Base-by-base conservation (phyloP, 1,140 invertebrate species). In the Frieseomelitta varia region DNA sequence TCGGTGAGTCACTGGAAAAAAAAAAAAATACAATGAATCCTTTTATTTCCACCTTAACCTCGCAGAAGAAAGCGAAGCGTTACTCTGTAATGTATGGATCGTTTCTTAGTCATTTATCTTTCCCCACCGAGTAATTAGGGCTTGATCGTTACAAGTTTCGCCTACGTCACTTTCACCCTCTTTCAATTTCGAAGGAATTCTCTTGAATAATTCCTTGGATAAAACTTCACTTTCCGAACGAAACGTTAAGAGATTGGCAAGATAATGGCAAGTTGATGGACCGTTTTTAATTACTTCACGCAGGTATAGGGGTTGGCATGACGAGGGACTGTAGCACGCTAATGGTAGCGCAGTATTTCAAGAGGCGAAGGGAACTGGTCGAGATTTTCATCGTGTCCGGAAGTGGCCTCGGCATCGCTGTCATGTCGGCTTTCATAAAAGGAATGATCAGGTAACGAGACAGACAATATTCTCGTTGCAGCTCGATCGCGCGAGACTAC, bases 261-360 rank as follows among this genome's bases (percentile, higher is more conserved):
- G 53, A 56, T 82, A 65, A 61, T 8, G 34, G 58, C 21, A 24
- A 71, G 34, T 69, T 58, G 8, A 88, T 14, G 11, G 3, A n/a
- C 56, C 19, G 3, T 17, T 21, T 61, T 79, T 69, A 55, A 69
- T 75, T 87, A 34, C 83, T 89, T 67, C n/a, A 96, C 56, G 93
- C 96, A 94, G 98, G 98, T 27, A 96, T 98, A 68, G 98, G 98
- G 74, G 97, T 98, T 30, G 97, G 98, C 71, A 95, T 98, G 94
- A 97, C 97, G 21, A 94, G 97, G 91, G 97, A 98, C 94, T 98
- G 98, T 88, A 97, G 98, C 14, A 98, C 97, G 21, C 93, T 99
- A 85, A 98, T 98, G 97, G 97, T 98, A 73, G 98, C 98, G 8
- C 97, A 98, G 91, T 99, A 98, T 94, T 98, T 98, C 95, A 98